Evolutionary conservation across 1,140 invertebrate genomes (phyloP).

Genomic region (Ceratitis capitata): DNA sequence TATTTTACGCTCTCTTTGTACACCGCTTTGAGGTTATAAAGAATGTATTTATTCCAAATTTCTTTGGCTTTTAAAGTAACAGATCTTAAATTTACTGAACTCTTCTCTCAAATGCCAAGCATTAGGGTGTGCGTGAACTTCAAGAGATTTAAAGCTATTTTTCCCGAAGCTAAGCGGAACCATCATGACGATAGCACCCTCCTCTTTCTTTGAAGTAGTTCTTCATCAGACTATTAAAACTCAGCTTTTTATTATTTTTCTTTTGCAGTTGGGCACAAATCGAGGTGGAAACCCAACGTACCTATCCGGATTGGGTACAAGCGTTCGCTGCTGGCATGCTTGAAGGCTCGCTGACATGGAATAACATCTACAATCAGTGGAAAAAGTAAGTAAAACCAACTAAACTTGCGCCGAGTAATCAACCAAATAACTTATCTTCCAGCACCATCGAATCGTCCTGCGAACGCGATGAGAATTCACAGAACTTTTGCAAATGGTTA

Average conservation of each 20-base stretch:
- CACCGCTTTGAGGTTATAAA: no score
- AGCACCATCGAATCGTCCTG: slow-evolving; percentile 77
- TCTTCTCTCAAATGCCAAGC: no score
- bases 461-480: slow-evolving; percentile 68
- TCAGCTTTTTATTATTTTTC: background rate
- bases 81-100: no score
- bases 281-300: slow-evolving; percentile 79
- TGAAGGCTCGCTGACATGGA: slow-evolving; percentile 84
- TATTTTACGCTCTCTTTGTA: no score
- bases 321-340: slow-evolving; percentile 90
- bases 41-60: no score
- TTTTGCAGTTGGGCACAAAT: slow-evolving; percentile 77
- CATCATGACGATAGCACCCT: no score
- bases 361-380: slow-evolving; percentile 84
- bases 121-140: no score
- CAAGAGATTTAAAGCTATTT: no score
- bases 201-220: no score
- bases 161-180: no score
- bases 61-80: no score
- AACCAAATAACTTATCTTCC: background rate
- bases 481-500: slow-evolving; percentile 61
- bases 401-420: background rate
- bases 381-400: slow-evolving; percentile 63
- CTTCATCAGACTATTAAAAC: no score
- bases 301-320: slow-evolving; percentile 80